These are phyloP conservation scores for Agonum fuliginosum DNA, from an alignment of 2,888 invertebrate species.

Conservation along the genomic window DNA sequence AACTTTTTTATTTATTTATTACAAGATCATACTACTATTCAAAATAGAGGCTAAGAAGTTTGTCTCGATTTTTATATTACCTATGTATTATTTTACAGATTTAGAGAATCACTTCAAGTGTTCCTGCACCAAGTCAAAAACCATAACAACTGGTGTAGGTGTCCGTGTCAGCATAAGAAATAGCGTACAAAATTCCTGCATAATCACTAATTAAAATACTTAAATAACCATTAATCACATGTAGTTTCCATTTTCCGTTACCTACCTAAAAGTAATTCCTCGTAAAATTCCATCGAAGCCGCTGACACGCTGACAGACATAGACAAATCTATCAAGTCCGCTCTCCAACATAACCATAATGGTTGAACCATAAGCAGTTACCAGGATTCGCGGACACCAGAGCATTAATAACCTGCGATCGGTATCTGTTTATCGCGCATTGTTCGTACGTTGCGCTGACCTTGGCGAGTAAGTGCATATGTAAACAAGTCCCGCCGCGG, in stretches of 20 bases:
- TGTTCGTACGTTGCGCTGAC: conserved; percentile 36
- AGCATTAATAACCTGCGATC: conserved; percentile 54
- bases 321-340: conserved; percentile 31
- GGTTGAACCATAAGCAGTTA: conserved; percentile 51
- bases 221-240: conserved; percentile 30
- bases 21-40: too few relatives aligned
- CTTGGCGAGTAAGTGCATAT: conserved; percentile 47
- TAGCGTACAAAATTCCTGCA: neutral
- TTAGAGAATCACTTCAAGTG: too few relatives aligned
- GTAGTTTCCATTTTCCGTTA: conserved; percentile 6
- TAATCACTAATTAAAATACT: conserved; percentile 25
- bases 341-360: conserved; percentile 15
- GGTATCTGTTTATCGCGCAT: conserved; percentile 47
- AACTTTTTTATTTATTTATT: too few relatives aligned
- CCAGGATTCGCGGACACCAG: conserved; percentile 47
- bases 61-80: too few relatives aligned
- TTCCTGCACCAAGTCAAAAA: neutral
- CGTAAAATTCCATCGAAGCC: neutral
- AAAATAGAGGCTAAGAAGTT: too few relatives aligned
- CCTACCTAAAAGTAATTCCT: neutral
- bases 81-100: too few relatives aligned
- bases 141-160: conserved; percentile 9
- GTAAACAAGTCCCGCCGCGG: conserved; percentile 32
- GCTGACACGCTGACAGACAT: conserved; percentile 41
- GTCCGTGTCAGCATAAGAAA: conserved; percentile 1